A percentile compares a stretch with the other conserved stretches of the same genome.
phyloP scores from a whole-genome alignment of 2,113 vertebrate genomes.

The Podocnemis expansa region DNA sequence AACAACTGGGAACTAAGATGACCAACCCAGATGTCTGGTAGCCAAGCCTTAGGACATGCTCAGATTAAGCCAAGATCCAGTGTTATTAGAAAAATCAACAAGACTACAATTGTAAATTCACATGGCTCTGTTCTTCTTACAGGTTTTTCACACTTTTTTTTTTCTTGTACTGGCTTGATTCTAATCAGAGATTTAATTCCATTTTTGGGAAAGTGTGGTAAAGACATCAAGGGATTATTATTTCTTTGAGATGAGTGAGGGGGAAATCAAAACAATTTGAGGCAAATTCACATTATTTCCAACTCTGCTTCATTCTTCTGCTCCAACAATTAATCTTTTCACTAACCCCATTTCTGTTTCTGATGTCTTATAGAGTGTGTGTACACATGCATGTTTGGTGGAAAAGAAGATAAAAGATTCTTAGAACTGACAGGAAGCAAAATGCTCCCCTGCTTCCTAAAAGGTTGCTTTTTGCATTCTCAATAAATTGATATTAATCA shows the following conservation, averaged over 20 bases:
- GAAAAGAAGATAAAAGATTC: not conserved
- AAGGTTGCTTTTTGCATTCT: not conserved
- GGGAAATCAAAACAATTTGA: not conserved
- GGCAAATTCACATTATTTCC: not conserved
- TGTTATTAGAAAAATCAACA: not conserved
- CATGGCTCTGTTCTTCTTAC: not conserved
- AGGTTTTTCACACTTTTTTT: not conserved
- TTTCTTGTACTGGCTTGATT: not conserved
- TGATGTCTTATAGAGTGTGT: not conserved
- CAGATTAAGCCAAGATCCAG: not conserved
- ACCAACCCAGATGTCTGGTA: not conserved
- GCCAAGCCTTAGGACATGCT: not conserved
- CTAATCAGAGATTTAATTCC: not conserved
- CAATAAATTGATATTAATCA: not conserved
- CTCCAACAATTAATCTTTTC: not conserved
- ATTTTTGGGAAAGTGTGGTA: not conserved
- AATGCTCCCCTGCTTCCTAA: not conserved
- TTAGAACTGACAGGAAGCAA: not conserved
- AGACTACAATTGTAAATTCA: not conserved
- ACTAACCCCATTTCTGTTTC: not conserved
- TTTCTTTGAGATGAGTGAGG: not conserved
- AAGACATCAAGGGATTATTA: not conserved
- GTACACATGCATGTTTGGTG: not conserved
- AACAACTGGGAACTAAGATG: rapidly evolving
- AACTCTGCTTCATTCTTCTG: not conserved